Evolutionary conservation across 1,140 invertebrate species (phyloP).

Genomic region (Coptotermes formosanus): DNA sequence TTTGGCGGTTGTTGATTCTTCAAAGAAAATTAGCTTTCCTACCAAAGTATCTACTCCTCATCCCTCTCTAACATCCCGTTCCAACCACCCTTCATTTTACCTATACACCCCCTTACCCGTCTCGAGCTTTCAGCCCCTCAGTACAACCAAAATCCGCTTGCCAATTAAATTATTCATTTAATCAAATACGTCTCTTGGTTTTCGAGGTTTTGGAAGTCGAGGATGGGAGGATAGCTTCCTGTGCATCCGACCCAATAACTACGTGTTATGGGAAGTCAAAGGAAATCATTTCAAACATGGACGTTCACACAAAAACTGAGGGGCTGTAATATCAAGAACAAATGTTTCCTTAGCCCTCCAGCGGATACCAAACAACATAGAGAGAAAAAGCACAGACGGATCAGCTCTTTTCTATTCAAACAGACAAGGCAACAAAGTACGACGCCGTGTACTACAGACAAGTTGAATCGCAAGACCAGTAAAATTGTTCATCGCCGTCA

Average conservation of each 20-base stretch:
- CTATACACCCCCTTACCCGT: background rate
- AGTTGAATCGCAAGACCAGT: too few species aligned
- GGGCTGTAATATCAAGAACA: background rate
- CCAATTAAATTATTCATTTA: conserved; percentile 20
- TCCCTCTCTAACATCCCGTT: background rate
- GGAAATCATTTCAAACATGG: conserved; percentile 16
- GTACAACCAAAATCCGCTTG: conserved; percentile 5
- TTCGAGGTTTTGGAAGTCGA: background rate
- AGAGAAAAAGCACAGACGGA: too few species aligned
- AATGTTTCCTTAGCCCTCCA: background rate
- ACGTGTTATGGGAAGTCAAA: conserved; percentile 5
- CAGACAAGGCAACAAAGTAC: too few species aligned
- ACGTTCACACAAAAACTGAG: background rate
- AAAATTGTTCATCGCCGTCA: too few species aligned
- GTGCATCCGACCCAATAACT: background rate
- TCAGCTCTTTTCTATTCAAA: too few species aligned
- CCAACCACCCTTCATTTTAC: background rate
- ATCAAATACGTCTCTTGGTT: conserved; percentile 16
- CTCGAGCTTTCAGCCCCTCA: background rate
- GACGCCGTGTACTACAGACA: too few species aligned
- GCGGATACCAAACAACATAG: background rate
- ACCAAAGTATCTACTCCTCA: background rate
- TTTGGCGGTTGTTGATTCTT: conserved; percentile 1
- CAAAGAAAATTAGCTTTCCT: conserved; percentile 16
- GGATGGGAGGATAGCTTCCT: background rate